These are phyloP conservation scores for Drosophila sordidula DNA, from an alignment of 2,888 invertebrate genomes.

Conservation along the genomic window DNA sequence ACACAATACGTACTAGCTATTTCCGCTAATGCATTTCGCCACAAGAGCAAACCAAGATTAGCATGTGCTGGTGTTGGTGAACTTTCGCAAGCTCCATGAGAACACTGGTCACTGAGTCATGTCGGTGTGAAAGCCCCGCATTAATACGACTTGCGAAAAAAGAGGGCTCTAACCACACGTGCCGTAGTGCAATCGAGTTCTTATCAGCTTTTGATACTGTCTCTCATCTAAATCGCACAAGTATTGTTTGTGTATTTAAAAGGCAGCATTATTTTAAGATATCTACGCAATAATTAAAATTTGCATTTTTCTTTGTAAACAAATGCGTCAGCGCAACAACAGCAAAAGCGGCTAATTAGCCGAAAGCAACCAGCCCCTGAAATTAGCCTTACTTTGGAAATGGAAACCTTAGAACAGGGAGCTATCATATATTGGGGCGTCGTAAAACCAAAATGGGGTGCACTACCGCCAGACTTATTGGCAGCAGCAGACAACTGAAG, in stretches of 20 bases:
- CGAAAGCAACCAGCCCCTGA: not conserved
- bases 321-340: conserved; percentile 8
- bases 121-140: conserved; percentile 19
- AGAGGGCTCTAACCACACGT: not conserved
- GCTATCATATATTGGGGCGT: conserved; percentile 10
- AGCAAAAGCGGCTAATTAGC: not conserved
- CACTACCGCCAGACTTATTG: conserved; percentile 55
- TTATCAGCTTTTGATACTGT: conserved; percentile 49
- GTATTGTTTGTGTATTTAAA: not conserved
- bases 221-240: not conserved
- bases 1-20: conserved; percentile 29
- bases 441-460: conserved; percentile 14
- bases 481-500: conserved; percentile 42
- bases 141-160: conserved; percentile 4
- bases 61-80: conserved; percentile 9
- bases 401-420: not conserved
- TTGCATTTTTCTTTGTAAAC: conserved; percentile 1
- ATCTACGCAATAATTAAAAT: not conserved
- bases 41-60: conserved; percentile 10
- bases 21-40: conserved; percentile 39
- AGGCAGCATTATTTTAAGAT: not conserved
- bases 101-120: conserved; percentile 14
- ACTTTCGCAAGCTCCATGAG: conserved; percentile 10
- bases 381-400: conserved; percentile 7
- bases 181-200: not conserved